phyloP scores from a whole-genome alignment of 1,140 invertebrate species.

The Campodea augens region DNA sequence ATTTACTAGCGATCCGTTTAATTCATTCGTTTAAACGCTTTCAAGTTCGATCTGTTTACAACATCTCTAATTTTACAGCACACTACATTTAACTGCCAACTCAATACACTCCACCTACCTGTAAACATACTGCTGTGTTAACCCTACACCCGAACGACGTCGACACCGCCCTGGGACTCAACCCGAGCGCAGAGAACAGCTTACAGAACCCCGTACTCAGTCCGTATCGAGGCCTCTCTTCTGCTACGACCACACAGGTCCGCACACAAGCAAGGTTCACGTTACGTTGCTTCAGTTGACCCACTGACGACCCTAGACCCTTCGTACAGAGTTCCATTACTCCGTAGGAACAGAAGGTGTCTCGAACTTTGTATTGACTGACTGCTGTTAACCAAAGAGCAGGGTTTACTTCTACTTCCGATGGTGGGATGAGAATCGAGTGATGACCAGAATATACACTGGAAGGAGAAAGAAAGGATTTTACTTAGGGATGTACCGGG shows the following conservation, averaged over 20 bases:
- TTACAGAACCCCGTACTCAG: slow-evolving; percentile 93
- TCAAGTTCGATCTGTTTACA: too few species aligned
- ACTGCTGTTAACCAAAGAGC: slow-evolving; percentile 88
- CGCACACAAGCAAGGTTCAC: slow-evolving; percentile 84
- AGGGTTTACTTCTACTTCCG: slow-evolving; percentile 94
- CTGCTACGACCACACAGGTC: slow-evolving; percentile 95
- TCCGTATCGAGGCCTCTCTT: slow-evolving; percentile 88
- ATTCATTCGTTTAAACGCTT: too few species aligned
- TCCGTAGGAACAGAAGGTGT: slow-evolving; percentile 97
- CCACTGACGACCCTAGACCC: slow-evolving; percentile 82
- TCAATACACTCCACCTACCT: too few species aligned
- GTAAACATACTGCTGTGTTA: slow-evolving; percentile 85
- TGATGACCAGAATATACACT: slow-evolving; percentile 97
- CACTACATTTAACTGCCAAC: too few species aligned
- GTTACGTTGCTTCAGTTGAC: slow-evolving; percentile 67
- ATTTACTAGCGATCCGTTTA: too few species aligned
- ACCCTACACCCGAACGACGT: slow-evolving; percentile 98
- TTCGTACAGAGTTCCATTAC: slow-evolving; percentile 98
- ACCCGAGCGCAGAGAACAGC: slow-evolving; percentile 82
- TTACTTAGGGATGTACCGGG: too few species aligned
- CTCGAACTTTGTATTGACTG: slow-evolving; percentile 89
- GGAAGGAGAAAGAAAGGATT: too few species aligned
- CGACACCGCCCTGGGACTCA: slow-evolving; percentile 86
- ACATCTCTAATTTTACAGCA: too few species aligned
- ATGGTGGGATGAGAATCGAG: slow-evolving; percentile 93